Evolutionary conservation across 2,888 invertebrate species (phyloP).

Genomic region (Troides helena): DNA sequence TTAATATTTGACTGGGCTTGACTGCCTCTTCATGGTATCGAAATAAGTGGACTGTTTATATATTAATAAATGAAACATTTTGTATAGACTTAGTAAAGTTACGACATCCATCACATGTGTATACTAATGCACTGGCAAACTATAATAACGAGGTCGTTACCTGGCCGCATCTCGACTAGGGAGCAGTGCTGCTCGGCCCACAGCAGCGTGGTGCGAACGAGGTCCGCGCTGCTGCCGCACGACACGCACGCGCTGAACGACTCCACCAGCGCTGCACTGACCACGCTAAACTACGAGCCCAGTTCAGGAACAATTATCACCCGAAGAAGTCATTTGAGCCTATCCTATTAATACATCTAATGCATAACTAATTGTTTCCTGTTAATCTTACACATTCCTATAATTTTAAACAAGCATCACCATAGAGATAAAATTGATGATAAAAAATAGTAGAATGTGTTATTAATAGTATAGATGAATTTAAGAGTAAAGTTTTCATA

Average conservation of each 20-base stretch:
- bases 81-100: neutral
- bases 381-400: no score
- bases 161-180: slow-evolving; percentile 94
- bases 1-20: no score
- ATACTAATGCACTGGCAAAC: neutral
- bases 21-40: no score
- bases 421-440: no score
- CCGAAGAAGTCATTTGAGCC: neutral
- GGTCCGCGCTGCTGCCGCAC: slow-evolving; percentile 90
- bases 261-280: slow-evolving; percentile 92
- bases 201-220: slow-evolving; percentile 93
- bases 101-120: neutral
- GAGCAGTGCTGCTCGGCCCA: slow-evolving; percentile 99
- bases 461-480: no score
- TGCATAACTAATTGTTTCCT: neutral
- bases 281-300: slow-evolving; percentile 89
- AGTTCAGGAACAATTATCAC: slow-evolving; percentile 58
- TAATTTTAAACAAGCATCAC: no score
- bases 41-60: no score
- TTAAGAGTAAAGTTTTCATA: no score
- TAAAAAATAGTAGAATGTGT: no score
- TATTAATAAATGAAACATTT: no score
- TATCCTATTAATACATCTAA: neutral
- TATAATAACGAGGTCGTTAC: slow-evolving; percentile 71
- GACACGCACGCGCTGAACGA: slow-evolving; percentile 96